These are phyloP conservation scores for Strigamia transsilvanica DNA, from an alignment of 2,888 invertebrate genomes.

Conservation along the genomic window DNA sequence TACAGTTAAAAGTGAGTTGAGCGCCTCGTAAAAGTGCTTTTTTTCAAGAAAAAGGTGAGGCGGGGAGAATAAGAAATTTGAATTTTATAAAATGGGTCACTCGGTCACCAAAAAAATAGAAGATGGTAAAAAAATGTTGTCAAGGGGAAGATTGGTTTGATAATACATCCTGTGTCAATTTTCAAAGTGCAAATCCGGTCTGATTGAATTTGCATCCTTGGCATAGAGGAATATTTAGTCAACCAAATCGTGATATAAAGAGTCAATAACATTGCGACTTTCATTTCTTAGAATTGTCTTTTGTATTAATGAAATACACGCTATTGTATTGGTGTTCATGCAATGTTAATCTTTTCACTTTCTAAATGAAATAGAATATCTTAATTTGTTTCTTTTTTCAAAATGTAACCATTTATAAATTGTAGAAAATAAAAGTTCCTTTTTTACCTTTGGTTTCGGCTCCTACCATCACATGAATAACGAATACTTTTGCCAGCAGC, in stretches of 20 bases:
- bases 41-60: not conserved
- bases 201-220: conserved; percentile 44
- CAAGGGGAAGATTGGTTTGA: not conserved
- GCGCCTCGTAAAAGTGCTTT: not conserved
- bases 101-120: conserved; percentile 24
- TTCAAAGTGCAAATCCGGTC: conserved; percentile 29
- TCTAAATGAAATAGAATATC: not conserved
- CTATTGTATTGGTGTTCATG: not conserved
- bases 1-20: conserved; percentile 11
- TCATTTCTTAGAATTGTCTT: not conserved
- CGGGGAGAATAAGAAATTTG: not conserved
- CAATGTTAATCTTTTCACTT: conserved; percentile 4
- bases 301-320: not conserved
- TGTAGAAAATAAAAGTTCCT: not conserved
- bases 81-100: conserved; percentile 25
- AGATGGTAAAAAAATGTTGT: not conserved
- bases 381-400: not conserved
- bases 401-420: not conserved
- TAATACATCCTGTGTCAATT: conserved; percentile 20
- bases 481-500: conserved; percentile 15
- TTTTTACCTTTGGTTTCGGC: conserved; percentile 20
- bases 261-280: conserved; percentile 31
- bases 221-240: conserved; percentile 7
- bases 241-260: not conserved
- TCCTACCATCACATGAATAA: conserved; percentile 11